Evolutionary conservation across 1,140 invertebrate species (phyloP).

Genomic region (Drosophila sp.): DNA sequence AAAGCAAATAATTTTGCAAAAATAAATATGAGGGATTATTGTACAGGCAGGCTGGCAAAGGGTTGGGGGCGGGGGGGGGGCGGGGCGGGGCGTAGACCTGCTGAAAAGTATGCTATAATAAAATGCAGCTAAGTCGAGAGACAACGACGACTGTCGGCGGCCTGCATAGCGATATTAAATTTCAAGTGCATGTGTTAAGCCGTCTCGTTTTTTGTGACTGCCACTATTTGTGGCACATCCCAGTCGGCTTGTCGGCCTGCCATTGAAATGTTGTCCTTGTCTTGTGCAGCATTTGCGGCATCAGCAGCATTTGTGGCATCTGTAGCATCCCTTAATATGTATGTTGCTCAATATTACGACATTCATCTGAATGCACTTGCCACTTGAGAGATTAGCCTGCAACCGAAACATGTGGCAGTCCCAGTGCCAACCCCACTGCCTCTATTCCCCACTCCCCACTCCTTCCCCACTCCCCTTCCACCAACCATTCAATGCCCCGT

Average conservation of each 20-base stretch:
- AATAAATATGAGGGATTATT: conserved; percentile 83
- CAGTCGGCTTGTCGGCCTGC: conserved; percentile 29
- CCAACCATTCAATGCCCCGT: not conserved
- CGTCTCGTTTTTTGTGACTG: conserved; percentile 15
- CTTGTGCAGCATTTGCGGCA: conserved; percentile 43
- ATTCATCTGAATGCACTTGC: conserved; percentile 81
- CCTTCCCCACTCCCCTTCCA: not conserved
- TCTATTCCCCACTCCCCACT: conserved; percentile 5
- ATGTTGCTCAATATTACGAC: conserved; percentile 59
- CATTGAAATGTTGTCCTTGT: conserved; percentile 75
- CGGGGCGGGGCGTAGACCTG: not conserved
- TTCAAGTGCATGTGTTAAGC: conserved; percentile 82
- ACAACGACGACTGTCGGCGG: conserved; percentile 25
- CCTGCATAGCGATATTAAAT: conserved; percentile 72
- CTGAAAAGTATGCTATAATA: conserved; percentile 80
- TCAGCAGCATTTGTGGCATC: conserved; percentile 46
- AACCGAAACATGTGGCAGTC: conserved; percentile 14
- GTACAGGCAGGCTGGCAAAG: conserved; percentile 36
- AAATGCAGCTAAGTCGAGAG: conserved; percentile 78
- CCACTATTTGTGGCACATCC: conserved; percentile 48
- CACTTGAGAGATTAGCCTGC: conserved; percentile 79
- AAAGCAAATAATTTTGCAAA: conserved; percentile 84
- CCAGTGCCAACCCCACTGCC: not conserved
- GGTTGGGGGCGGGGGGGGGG: not conserved
- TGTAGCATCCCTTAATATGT: conserved; percentile 25